Evolutionary conservation across 2,113 vertebrate species (phyloP).

Genomic region (Oxygymnocypris stewartii): DNA sequence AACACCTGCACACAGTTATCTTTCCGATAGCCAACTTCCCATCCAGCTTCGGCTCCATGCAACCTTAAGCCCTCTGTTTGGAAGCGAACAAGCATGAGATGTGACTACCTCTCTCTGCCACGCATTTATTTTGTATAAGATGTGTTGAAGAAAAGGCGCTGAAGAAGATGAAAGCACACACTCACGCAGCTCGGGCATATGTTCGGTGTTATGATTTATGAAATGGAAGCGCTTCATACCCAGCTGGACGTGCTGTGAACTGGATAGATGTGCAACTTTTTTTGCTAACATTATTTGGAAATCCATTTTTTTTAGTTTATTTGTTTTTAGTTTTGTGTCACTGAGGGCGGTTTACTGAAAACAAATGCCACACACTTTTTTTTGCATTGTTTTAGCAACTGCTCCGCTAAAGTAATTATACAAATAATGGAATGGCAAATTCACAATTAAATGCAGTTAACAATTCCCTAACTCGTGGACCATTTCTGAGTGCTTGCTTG

Average conservation of each 20-base stretch:
- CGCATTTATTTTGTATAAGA: constrained; percentile 57
- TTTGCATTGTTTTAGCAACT: neutral
- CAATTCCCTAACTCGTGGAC: neutral
- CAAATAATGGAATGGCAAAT: neutral
- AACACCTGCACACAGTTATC: constrained; percentile 48
- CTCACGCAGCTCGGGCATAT: constrained; percentile 51
- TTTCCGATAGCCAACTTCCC: constrained; percentile 31
- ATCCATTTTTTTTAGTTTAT: neutral
- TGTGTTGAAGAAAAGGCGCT: constrained; percentile 47
- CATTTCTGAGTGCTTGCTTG: neutral
- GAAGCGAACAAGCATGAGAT: constrained; percentile 37
- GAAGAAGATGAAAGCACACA: constrained; percentile 47
- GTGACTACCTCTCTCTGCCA: constrained; percentile 58
- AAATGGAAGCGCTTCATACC: constrained; percentile 52
- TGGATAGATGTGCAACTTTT: constrained; percentile 17
- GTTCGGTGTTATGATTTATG: constrained; percentile 67
- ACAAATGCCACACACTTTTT: neutral
- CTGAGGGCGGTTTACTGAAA: neutral
- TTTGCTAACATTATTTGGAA: neutral
- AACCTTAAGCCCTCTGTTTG: constrained; percentile 54
- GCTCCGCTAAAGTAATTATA: neutral
- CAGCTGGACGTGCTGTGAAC: constrained; percentile 26
- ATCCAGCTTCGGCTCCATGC: constrained; percentile 45
- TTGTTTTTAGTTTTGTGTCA: neutral
- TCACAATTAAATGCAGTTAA: neutral